These are phyloP conservation scores for Riptortus pedestris DNA, from an alignment of 1,140 invertebrate genomes.

Conservation along the genomic window DNA sequence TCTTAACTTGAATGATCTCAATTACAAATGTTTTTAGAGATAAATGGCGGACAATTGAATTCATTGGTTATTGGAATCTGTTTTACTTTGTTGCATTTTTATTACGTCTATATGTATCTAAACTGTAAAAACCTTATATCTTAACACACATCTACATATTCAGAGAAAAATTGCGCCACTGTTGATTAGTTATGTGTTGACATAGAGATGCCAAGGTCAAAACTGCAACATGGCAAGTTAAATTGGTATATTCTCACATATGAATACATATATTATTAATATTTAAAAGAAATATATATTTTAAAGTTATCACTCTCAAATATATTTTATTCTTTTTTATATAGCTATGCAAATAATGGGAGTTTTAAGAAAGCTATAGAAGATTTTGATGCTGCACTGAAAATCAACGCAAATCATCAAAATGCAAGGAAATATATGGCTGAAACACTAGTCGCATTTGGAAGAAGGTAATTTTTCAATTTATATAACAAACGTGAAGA, in stretches of 20 bases:
- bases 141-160: background rate
- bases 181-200: constrained; percentile 7
- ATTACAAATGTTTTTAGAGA: constrained; percentile 10
- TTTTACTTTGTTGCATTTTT: constrained; percentile 12
- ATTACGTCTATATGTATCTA: background rate
- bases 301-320: background rate
- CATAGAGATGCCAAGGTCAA: background rate
- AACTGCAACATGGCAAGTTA: constrained; percentile 10
- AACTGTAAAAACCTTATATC: background rate
- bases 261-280: background rate
- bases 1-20: background rate
- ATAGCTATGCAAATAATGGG: constrained; percentile 80
- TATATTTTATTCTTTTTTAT: constrained; percentile 28
- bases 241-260: constrained; percentile 11
- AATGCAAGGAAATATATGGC: constrained; percentile 91
- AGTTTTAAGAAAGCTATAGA: constrained; percentile 87
- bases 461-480: constrained; percentile 49
- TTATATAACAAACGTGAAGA: too few relatives aligned
- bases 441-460: constrained; percentile 78
- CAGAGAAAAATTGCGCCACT: background rate
- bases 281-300: background rate
- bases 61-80: constrained; percentile 1
- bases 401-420: constrained; percentile 77
- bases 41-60: constrained; percentile 11
- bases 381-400: constrained; percentile 84